These are phyloP conservation scores for Catalaphyllia jardinei DNA, from an alignment of 64 coral and sea anemone species.

Conservation along the genomic window DNA sequence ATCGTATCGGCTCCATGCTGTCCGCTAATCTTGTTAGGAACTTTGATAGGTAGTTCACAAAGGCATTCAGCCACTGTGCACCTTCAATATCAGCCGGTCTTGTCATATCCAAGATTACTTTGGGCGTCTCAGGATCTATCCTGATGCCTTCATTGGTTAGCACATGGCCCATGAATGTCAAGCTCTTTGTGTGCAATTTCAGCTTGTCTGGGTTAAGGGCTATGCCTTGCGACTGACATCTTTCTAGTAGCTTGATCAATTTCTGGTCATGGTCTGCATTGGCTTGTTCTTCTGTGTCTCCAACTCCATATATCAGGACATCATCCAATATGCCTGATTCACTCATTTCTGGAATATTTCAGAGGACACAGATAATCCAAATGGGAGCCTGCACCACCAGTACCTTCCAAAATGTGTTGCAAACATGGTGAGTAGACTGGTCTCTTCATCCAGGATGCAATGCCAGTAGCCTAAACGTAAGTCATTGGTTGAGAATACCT, in stretches of 20 bases:
- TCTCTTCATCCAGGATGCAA: constrained; percentile 18
- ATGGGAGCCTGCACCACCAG: constrained; percentile 37
- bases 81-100: neutral
- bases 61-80: neutral
- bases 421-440: neutral
- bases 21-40: too few species aligned
- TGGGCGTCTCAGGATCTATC: neutral
- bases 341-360: neutral
- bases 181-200: neutral
- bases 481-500: constrained; percentile 45
- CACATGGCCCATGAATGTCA: constrained; percentile 22
- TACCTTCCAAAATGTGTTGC: constrained; percentile 27
- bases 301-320: constrained; percentile 28
- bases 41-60: neutral
- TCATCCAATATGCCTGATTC: constrained; percentile 26
- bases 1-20: too few species aligned
- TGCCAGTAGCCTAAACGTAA: constrained; percentile 47
- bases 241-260: constrained; percentile 5
- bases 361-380: constrained; percentile 25
- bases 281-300: constrained; percentile 23
- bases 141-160: constrained; percentile 2
- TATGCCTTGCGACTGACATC: constrained; percentile 31
- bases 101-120: neutral
- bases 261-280: neutral
- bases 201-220: constrained; percentile 22